These are phyloP conservation scores for Smutsia temminckii DNA, from an alignment of 2,797 vertebrate genomes.

Conservation along the genomic window DNA sequence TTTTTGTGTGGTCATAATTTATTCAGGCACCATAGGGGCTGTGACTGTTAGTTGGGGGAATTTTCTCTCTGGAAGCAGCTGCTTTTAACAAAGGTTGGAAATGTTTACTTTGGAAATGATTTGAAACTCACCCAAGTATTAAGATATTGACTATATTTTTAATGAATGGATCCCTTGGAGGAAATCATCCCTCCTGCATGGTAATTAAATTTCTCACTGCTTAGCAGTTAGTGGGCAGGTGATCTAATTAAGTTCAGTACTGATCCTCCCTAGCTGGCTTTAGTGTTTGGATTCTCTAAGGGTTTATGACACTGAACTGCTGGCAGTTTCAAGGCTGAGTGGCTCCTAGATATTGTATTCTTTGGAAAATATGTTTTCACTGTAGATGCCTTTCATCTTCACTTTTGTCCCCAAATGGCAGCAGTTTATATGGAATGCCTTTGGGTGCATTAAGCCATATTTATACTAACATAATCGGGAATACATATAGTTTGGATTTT, in stretches of 20 bases:
- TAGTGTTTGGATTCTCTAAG: slow-evolving; percentile 5
- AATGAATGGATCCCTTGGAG: slow-evolving; percentile 10
- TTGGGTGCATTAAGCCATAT: background rate
- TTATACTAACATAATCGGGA: slow-evolving; percentile 14
- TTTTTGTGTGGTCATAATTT: too few species aligned
- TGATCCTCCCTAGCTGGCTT: background rate
- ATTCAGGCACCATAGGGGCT: accelerated
- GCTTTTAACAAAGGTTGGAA: background rate
- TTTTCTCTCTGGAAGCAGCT: background rate
- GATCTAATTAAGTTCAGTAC: background rate
- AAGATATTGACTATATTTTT: background rate
- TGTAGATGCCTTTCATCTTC: background rate
- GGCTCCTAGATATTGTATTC: slow-evolving; percentile 42
- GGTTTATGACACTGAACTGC: background rate
- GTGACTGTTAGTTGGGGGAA: accelerated
- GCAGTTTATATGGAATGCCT: background rate
- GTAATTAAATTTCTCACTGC: background rate
- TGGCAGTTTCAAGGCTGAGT: slow-evolving; percentile 31
- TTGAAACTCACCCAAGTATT: background rate
- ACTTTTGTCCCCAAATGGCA: background rate
- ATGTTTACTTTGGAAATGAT: background rate
- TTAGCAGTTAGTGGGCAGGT: background rate
- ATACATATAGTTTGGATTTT: background rate
- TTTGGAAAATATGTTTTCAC: background rate
- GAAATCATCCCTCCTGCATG: background rate